A percentile compares a stretch with the other conserved stretches of the same genome.
These are phyloP conservation scores for Temnothorax unifasciatus DNA, from an alignment of 2,888 invertebrate species.

Conservation along the genomic window DNA sequence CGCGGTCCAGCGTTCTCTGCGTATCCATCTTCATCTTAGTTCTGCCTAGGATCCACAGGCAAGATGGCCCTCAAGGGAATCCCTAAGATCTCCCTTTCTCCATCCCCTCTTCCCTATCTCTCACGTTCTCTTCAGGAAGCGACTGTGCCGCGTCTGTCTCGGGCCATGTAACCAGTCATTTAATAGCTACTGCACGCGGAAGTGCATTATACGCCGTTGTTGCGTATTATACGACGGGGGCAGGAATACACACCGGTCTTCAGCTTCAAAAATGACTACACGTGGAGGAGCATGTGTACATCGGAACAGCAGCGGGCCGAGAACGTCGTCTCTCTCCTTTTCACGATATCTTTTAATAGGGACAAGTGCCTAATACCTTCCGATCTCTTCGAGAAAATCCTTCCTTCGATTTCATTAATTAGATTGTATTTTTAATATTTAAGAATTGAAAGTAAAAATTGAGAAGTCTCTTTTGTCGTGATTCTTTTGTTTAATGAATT, in stretches of 20 bases:
- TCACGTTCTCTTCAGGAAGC: constrained; percentile 67
- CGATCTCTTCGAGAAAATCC: neutral
- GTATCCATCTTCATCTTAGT: constrained; percentile 55
- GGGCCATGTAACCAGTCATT: constrained; percentile 79
- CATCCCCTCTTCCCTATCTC: neutral
- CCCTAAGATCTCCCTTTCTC: constrained; percentile 28
- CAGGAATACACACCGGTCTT: constrained; percentile 66
- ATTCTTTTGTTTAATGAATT: constrained; percentile 13
- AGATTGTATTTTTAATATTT: neutral
- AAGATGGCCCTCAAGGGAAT: constrained; percentile 46
- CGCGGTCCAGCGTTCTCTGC: constrained; percentile 21
- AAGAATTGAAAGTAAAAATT: neutral
- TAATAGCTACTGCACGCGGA: constrained; percentile 81
- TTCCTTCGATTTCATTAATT: neutral
- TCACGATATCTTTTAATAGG: neutral
- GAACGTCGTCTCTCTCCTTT: constrained; percentile 11
- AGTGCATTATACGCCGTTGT: constrained; percentile 76
- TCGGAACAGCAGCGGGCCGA: constrained; percentile 23
- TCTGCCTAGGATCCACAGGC: constrained; percentile 29
- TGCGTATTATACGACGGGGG: constrained; percentile 73
- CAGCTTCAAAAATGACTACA: constrained; percentile 74
- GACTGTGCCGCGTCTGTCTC: constrained; percentile 74
- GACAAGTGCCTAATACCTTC: neutral
- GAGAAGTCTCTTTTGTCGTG: neutral
- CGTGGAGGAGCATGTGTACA: constrained; percentile 44